These are phyloP conservation scores for Oscheius sp. DNA, from an alignment of 2,888 invertebrate genomes.

Conservation along the genomic window DNA sequence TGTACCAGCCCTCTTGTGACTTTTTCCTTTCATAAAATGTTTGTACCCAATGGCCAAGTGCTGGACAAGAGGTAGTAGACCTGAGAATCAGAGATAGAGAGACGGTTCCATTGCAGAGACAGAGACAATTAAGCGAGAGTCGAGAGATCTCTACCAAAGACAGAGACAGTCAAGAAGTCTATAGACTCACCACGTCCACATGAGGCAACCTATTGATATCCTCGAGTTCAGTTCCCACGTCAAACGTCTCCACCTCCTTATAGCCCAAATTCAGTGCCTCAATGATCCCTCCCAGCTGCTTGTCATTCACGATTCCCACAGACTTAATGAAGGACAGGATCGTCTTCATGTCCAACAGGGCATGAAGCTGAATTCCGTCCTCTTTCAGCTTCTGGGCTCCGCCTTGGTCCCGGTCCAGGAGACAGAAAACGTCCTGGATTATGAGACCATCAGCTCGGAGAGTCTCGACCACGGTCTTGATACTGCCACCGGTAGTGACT, in stretches of 20 bases:
- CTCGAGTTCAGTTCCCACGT: conserved; percentile 44
- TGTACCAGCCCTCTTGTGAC: no score
- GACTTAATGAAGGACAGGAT: conserved; percentile 55
- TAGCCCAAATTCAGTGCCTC: conserved; percentile 50
- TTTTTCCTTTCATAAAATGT: no score
- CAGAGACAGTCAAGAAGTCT: neutral
- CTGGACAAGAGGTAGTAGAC: no score
- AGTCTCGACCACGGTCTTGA: conserved; percentile 80
- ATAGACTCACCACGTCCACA: conserved; percentile 27
- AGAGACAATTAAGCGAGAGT: neutral
- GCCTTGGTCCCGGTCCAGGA: conserved; percentile 92
- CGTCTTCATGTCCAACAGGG: conserved; percentile 57
- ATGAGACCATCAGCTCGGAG: conserved; percentile 62
- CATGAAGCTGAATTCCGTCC: conserved; percentile 76
- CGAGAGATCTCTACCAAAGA: neutral
- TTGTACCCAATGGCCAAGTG: no score
- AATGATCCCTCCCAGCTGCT: conserved; percentile 44
- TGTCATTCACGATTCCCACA: conserved; percentile 39
- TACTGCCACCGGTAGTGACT: conserved; percentile 86
- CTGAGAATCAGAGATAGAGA: no score
- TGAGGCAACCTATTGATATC: conserved; percentile 48
- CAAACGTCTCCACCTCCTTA: conserved; percentile 28
- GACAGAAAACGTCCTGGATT: conserved; percentile 83
- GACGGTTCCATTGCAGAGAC: neutral
- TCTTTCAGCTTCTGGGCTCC: conserved; percentile 82